Evolutionary conservation across 2,113 vertebrate genomes (phyloP), one percentile per base, ranked within the genome.

Genomic region (Apodemus speciosus): DNA sequence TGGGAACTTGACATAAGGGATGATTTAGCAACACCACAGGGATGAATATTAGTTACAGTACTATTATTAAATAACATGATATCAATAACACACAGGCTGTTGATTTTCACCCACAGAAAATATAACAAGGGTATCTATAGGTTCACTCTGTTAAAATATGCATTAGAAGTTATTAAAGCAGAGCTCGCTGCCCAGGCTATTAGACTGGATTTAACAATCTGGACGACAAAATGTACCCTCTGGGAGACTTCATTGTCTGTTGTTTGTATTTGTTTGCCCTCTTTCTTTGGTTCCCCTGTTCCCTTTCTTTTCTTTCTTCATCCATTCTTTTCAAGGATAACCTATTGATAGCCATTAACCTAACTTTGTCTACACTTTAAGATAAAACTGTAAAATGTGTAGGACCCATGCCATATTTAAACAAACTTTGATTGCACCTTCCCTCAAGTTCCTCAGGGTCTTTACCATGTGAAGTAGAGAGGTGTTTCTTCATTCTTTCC

Each of bases 1-100:
- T 56, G 75, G 7, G 30, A 30, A 58, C 23, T 38, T 94, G 68
- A 84, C 35, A 80, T 56, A 73, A 25, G 30, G 7, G 40, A 32
- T 66, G 30, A 90, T 96, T 97, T 83, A 79, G 27, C 32, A 71
- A 85, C 46, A 83, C 53, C 3, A 66, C 27, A 30, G 72, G 60
- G 53, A 86, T 94, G 91, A 83, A 72, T 92, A 66, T 80, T 91
- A 88, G 49, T 49, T 87, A 90, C 40, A 94, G 21, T 85, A 66
- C 49, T 83, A 38, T 91, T 21, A 43, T n/a, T 93, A 25, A 87
- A 90, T 94, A 62, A 69, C 25, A 56, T 81, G 72, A 25, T 35
- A 90, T 95, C 64, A 83, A 85, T 77, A 91, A 88, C 83, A 64
- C 49, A 32, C 40, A 21, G 64, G 23, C 58, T 89, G 75, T 88